A percentile compares a stretch with the other conserved stretches of the same genome.
Evolutionary conservation across 2,797 vertebrate genomes (phyloP).

Genomic region (Coregonus ussuriensis): DNA sequence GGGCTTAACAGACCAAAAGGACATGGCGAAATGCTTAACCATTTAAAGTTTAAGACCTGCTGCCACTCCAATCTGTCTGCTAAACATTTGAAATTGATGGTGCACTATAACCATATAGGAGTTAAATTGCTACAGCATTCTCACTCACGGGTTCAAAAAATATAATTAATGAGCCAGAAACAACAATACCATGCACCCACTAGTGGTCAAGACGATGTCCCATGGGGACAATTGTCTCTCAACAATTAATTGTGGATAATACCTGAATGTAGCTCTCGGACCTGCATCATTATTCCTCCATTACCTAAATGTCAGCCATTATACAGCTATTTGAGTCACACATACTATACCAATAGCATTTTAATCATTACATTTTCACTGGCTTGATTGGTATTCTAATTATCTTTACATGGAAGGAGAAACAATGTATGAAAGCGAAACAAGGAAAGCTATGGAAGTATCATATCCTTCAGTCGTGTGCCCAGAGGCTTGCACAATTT

Average conservation of each 20-base stretch:
- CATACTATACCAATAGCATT: slow-evolving; percentile 11
- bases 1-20: too few relatives aligned
- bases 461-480: slow-evolving; percentile 36
- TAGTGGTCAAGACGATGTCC: not conserved
- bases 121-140: too few relatives aligned
- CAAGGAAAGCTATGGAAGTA: slow-evolving; percentile 31
- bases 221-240: not conserved
- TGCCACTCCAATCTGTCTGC: too few relatives aligned
- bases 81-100: too few relatives aligned
- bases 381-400: slow-evolving; percentile 36
- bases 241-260: not conserved
- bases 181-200: too few relatives aligned
- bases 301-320: slow-evolving; percentile 30
- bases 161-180: too few relatives aligned
- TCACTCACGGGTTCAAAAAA: too few relatives aligned
- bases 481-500: slow-evolving; percentile 54
- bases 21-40: too few relatives aligned
- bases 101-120: too few relatives aligned
- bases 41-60: too few relatives aligned
- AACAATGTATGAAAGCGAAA: slow-evolving; percentile 41
- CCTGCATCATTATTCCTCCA: slow-evolving; percentile 11
- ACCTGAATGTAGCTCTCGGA: not conserved
- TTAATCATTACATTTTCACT: slow-evolving; percentile 32
- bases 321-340: not conserved
- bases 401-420: slow-evolving; percentile 46